Percentiles rank a stretch among this genome's conserved stretches.
Evolutionary conservation across 2,113 vertebrate genomes (phyloP).

Genomic region (Tragelaphus strepsiceros): DNA sequence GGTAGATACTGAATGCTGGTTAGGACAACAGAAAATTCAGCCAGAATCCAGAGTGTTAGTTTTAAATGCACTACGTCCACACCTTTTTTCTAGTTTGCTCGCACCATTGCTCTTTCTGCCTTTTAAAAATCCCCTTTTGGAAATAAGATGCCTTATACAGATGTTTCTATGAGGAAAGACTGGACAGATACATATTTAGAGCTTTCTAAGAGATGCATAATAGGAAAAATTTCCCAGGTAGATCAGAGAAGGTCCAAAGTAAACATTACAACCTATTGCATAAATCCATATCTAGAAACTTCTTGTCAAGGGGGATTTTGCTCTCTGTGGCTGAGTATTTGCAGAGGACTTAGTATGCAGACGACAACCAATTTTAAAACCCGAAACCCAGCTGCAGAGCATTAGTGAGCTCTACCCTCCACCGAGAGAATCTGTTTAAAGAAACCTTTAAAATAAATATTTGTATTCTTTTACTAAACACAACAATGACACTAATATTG

Average conservation of each 20-base stretch:
- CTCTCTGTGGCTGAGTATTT: not conserved
- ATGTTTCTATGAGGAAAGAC: conserved; percentile 12
- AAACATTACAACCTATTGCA: conserved; percentile 32
- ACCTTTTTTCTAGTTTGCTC: not conserved
- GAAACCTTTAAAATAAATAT: conserved; percentile 66
- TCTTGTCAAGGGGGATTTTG: not conserved
- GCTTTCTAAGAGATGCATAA: not conserved
- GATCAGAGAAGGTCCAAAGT: conserved; percentile 30
- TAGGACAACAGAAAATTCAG: not conserved
- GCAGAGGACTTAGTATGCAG: conserved; percentile 9
- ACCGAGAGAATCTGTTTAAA: conserved; percentile 48
- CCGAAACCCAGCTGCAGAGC: conserved; percentile 30
- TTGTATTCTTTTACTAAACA: conserved; percentile 49
- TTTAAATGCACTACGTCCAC: not conserved
- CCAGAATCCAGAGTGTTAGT: not conserved
- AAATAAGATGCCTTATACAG: conserved; percentile 30
- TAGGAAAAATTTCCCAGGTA: conserved; percentile 30
- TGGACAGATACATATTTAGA: conserved; percentile 13
- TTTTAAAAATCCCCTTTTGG: conserved; percentile 17
- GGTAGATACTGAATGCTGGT: not conserved
- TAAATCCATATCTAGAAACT: conserved; percentile 37
- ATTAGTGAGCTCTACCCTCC: conserved; percentile 36
- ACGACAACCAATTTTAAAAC: not conserved
- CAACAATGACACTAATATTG: conserved; percentile 32
- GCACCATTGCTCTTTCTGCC: not conserved